Evolutionary conservation across 2,888 invertebrate species (phyloP).

Genomic region (Pyrrhosoma nymphula): DNA sequence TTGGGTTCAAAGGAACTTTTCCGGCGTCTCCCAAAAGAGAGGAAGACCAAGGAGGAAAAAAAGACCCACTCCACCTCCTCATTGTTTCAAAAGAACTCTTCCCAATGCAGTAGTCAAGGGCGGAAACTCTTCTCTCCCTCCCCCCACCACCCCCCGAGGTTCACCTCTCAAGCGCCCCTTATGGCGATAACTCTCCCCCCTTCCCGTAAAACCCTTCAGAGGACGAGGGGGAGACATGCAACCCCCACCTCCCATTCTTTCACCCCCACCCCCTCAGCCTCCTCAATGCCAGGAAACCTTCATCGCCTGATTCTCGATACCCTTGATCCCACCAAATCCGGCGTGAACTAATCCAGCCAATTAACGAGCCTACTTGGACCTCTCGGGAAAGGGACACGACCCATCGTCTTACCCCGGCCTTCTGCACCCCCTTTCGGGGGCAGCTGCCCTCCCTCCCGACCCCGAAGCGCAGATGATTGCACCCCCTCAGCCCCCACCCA

Average conservation of each 20-base stretch:
- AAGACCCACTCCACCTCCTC: conserved; percentile 34
- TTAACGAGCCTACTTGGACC: conserved; percentile 53
- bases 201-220: neutral
- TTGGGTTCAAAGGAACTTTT: conserved; percentile 44
- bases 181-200: conserved; percentile 36
- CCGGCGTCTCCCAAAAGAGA: conserved; percentile 8
- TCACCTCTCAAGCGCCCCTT: neutral
- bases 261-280: no score
- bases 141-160: no score
- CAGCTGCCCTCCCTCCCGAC: neutral
- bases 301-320: conserved; percentile 49
- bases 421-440: neutral
- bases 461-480: neutral
- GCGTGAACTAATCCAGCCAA: conserved; percentile 61
- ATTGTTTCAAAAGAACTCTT: conserved; percentile 38
- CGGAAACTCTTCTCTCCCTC: neutral
- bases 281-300: neutral
- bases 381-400: neutral
- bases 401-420: neutral
- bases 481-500: neutral
- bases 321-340: conserved; percentile 61
- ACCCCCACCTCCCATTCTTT: neutral
- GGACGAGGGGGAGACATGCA: neutral
- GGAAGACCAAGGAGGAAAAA: neutral
- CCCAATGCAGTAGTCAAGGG: conserved; percentile 17